Conservation (phyloP, 2,888 invertebrate genomes). For the Aphidoletes aphidimyza region DNA sequence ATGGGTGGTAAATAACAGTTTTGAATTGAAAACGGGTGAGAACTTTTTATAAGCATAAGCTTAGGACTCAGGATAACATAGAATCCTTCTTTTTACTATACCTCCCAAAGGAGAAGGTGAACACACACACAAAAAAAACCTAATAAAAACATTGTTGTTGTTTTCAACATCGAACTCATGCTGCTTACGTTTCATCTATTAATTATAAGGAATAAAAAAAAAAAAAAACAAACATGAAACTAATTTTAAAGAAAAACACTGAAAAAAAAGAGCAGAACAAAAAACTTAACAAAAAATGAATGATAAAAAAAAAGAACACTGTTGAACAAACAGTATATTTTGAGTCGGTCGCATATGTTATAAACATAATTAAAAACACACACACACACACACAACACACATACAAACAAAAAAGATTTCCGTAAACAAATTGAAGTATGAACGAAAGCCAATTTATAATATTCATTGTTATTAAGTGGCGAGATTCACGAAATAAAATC, state of each 20-base stretch:
- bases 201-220: neutral
- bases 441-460: conserved; percentile 31
- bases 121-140: too few species aligned
- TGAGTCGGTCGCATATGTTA: conserved; percentile 34
- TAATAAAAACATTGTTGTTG: conserved; percentile 43
- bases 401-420: neutral
- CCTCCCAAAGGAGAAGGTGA: neutral
- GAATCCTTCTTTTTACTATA: conserved; percentile 9
- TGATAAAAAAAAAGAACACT: neutral
- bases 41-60: conserved; percentile 37
- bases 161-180: conserved; percentile 42
- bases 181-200: conserved; percentile 43
- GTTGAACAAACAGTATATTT: neutral
- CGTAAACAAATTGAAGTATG: neutral
- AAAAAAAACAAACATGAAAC: neutral
- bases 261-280: neutral
- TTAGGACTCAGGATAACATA: conserved; percentile 34
- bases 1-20: neutral
- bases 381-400: neutral
- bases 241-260: neutral
- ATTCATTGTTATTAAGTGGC: conserved; percentile 46
- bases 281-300: neutral
- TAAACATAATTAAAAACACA: neutral
- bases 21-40: conserved; percentile 36
- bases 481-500: conserved; percentile 40